A percentile compares a stretch with the other conserved stretches of the same genome.
These are phyloP conservation scores for Zaprionus vittiger DNA, from an alignment of 1,140 invertebrate species.

Conservation along the genomic window DNA sequence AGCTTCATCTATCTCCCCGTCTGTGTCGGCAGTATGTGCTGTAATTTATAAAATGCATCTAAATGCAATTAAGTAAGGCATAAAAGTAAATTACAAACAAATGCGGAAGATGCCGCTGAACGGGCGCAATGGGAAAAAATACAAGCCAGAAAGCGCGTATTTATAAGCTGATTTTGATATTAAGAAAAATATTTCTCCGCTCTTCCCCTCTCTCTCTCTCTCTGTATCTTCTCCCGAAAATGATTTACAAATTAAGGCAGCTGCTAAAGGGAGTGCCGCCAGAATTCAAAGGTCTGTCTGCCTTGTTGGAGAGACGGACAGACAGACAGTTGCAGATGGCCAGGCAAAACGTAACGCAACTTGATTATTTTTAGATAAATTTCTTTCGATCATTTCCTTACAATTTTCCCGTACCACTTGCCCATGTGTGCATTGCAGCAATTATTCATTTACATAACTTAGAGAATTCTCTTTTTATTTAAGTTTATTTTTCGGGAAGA, in stretches of 20 bases:
- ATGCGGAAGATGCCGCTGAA: slow-evolving; percentile 67
- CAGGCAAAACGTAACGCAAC: slow-evolving; percentile 33
- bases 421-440: slow-evolving; percentile 41
- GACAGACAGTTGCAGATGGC: slow-evolving; percentile 54
- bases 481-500: not conserved
- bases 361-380: slow-evolving; percentile 81
- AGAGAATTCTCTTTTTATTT: slow-evolving; percentile 9
- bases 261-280: slow-evolving; percentile 34
- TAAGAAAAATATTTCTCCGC: slow-evolving; percentile 47
- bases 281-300: slow-evolving; percentile 1
- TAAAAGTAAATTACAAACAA: slow-evolving; percentile 82
- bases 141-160: slow-evolving; percentile 28
- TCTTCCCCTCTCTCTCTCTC: too few species aligned
- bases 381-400: slow-evolving; percentile 69
- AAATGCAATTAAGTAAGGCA: slow-evolving; percentile 81
- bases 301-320: slow-evolving; percentile 3
- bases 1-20: not conserved
- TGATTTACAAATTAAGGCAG: slow-evolving; percentile 80
- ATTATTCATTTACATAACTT: slow-evolving; percentile 73
- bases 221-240: slow-evolving; percentile 33
- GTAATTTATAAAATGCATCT: slow-evolving; percentile 81
- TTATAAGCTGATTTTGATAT: slow-evolving; percentile 70
- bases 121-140: slow-evolving; percentile 19
- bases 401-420: not conserved
- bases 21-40: slow-evolving; percentile 48